These are phyloP conservation scores for Philopotamus ludificatus DNA, from an alignment of 1,140 invertebrate genomes.

Conservation along the genomic window DNA sequence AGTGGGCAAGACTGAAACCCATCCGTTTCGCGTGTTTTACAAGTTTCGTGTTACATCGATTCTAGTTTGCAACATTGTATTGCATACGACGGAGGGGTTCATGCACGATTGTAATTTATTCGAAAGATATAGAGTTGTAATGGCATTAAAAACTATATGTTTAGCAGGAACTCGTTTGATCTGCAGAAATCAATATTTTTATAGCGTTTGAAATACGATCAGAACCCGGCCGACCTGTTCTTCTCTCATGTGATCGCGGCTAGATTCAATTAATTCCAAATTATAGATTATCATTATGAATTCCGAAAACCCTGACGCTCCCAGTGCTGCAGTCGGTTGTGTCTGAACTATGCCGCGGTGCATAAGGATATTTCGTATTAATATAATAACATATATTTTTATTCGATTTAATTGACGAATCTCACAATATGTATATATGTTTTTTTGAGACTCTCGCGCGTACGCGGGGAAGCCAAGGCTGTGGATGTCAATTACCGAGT, in stretches of 20 bases:
- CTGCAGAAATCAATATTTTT: conserved; percentile 24
- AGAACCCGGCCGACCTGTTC: conserved; percentile 21
- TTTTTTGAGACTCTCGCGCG: too few species aligned
- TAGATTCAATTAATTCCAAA: conserved; percentile 29
- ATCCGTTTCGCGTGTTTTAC: too few species aligned
- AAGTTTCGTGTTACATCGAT: too few species aligned
- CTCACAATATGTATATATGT: too few species aligned
- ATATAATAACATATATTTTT: too few species aligned
- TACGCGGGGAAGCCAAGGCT: too few species aligned
- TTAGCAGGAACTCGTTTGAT: conserved; percentile 5
- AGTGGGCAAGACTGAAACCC: too few species aligned
- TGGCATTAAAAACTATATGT: background rate
- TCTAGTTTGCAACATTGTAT: too few species aligned
- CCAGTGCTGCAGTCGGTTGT: conserved; percentile 18
- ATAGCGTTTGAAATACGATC: conserved; percentile 16
- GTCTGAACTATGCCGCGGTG: background rate
- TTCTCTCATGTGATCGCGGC: conserved; percentile 18
- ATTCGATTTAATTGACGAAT: too few species aligned
- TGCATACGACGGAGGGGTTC: background rate
- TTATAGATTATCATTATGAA: conserved; percentile 28
- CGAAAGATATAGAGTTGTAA: background rate
- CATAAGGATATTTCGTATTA: too few species aligned
- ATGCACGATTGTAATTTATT: background rate
- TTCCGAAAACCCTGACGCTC: conserved; percentile 13
- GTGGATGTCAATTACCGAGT: too few species aligned